Evolutionary conservation across 1,140 invertebrate species (phyloP).

Genomic region (Lanistes nyassanus): DNA sequence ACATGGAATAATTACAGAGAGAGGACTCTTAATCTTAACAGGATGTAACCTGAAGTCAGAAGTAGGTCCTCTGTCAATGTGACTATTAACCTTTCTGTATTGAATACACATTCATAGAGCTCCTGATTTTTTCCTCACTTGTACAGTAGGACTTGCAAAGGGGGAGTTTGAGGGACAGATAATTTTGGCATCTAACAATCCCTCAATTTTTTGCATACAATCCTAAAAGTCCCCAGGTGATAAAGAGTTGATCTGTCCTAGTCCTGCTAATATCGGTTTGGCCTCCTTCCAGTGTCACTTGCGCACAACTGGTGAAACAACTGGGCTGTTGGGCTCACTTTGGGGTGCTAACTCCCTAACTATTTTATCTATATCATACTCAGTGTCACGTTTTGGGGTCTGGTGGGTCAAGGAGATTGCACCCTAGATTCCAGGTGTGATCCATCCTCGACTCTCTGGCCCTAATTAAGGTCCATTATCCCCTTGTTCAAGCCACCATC

Average conservation of each 20-base stretch:
- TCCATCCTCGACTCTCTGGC: too few relatives aligned
- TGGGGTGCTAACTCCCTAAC: neutral
- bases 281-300: neutral
- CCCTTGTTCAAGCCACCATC: too few relatives aligned
- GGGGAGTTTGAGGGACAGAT: constrained; percentile 18
- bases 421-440: too few relatives aligned
- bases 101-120: constrained; percentile 7
- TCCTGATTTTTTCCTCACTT: constrained; percentile 18
- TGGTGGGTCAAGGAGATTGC: too few relatives aligned
- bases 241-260: neutral
- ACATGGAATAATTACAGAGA: too few relatives aligned
- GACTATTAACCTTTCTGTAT: too few relatives aligned
- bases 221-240: constrained; percentile 18
- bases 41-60: too few relatives aligned
- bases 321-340: neutral
- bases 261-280: constrained; percentile 6
- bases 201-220: neutral
- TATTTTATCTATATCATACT: neutral
- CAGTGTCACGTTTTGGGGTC: too few relatives aligned
- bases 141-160: constrained; percentile 11
- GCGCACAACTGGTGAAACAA: neutral
- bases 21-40: too few relatives aligned
- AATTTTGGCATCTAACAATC: constrained; percentile 1
- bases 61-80: too few relatives aligned
- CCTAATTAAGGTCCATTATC: too few relatives aligned